Percentiles rank a stretch among this genome's conserved stretches.
Conservation (phyloP, 2,888 invertebrate genomes). For the Zonitis immaculata region DNA sequence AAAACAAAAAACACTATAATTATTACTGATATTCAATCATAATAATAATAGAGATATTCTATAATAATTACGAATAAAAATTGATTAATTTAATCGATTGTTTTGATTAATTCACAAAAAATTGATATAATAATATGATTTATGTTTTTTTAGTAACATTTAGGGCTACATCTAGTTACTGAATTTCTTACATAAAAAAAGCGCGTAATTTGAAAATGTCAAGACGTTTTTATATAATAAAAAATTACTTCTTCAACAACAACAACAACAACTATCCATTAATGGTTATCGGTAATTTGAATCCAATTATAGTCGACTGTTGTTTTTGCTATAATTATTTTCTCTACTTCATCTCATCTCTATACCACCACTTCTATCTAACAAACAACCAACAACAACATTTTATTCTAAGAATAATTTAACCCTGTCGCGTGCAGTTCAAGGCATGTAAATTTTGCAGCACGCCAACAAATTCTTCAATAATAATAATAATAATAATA, state of each 20-base stretch:
- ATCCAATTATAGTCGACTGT: neutral
- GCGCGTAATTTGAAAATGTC: neutral
- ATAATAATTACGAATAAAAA: no score
- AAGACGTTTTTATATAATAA: no score
- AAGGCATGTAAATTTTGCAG: slow-evolving; percentile 39
- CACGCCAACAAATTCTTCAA: slow-evolving; percentile 37
- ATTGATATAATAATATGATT: no score
- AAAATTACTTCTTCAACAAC: no score
- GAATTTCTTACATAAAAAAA: neutral
- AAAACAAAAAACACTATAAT: no score
- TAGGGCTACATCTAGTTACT: neutral
- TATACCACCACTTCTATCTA: neutral
- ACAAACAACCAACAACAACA: neutral
- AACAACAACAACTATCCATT: no score
- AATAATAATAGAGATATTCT: no score
- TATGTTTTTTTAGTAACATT: no score
- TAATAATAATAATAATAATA: no score
- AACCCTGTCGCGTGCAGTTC: slow-evolving; percentile 40
- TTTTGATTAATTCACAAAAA: no score
- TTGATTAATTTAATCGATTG: no score
- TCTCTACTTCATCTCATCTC: neutral
- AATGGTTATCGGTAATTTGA: neutral
- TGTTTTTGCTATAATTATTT: neutral
- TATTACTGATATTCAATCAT: no score
- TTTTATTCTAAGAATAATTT: slow-evolving; percentile 36